phyloP scores from a whole-genome alignment of 2,113 vertebrate species.

The Speoplatyrhinus poulsoni region DNA sequence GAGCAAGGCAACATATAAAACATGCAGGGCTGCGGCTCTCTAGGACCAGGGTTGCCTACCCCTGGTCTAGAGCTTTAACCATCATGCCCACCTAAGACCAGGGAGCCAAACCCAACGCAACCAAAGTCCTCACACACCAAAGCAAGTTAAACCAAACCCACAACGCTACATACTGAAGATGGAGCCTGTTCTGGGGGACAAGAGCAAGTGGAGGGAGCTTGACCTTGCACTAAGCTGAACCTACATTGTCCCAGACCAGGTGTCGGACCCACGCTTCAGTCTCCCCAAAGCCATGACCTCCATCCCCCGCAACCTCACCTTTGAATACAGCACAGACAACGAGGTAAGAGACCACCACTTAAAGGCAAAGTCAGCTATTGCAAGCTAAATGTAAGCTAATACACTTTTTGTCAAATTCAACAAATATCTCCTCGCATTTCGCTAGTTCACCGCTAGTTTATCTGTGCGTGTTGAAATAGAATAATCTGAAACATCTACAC shows the following conservation, averaged over 20 bases:
- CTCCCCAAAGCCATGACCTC: constrained; percentile 75
- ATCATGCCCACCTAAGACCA: constrained; percentile 32
- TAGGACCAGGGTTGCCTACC: no score
- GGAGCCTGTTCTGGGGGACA: constrained; percentile 57
- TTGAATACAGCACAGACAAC: constrained; percentile 65
- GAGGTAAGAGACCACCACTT: constrained; percentile 56
- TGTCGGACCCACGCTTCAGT: constrained; percentile 62
- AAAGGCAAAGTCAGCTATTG: neutral
- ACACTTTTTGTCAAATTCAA: no score
- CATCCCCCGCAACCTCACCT: constrained; percentile 75
- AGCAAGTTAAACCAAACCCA: constrained; percentile 36
- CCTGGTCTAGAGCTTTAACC: constrained; percentile 53
- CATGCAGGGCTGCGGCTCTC: no score
- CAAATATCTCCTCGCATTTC: no score
- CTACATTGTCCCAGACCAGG: constrained; percentile 76
- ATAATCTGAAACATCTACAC: no score
- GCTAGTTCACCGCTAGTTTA: no score
- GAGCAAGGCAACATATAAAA: no score
- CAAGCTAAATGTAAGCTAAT: no score
- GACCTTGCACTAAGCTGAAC: constrained; percentile 77
- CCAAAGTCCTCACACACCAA: constrained; percentile 62
- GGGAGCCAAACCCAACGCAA: constrained; percentile 16
- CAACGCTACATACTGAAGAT: constrained; percentile 65
- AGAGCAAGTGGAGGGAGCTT: constrained; percentile 69
- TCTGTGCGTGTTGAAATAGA: no score